Base-by-base conservation (phyloP, 2,113 vertebrate species). In the Chascanopsetta lugubris region DNA sequence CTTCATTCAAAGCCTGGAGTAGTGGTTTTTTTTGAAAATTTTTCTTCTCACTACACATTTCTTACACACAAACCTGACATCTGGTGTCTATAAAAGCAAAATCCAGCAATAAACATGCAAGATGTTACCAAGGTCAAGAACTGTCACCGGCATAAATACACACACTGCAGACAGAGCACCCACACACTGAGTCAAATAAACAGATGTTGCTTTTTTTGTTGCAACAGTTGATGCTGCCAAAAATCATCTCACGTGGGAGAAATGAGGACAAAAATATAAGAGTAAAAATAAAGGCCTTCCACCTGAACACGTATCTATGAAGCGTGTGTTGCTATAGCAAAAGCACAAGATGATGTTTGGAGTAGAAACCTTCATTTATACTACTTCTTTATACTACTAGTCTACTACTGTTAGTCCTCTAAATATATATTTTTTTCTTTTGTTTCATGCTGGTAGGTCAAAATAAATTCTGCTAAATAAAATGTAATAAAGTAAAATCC, bases 141-240 rank as follows among this genome's bases (percentile, higher is more conserved):
- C 50, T 18, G 8, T 56, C 36, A 45, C 32, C 71, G 11, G 22
- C 70, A 43, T 24, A 20, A 32, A 53, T 5, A 51, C 17, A 70
- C 49, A 71, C 17, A 43, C 54, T 3, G 17, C 5, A 49, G 43
- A 60, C 27, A 5, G 25, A 59, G 42, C 30, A 47, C 40, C 24
- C 20, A 25, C 29, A 13, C 32, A 53, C 5, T 24, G 3, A 26
- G 10, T 32, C 27, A 65, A 25, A 73, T 55, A 50, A 45, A 65
- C 60, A 69, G 34, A 38, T 67, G 40, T 13, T 60, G 22, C 4
- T 12, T 34, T 53, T 48, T 15, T 46, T 10, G 13, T 43, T 46
- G n/a, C 27, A 64, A 61, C 13, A 24, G 58, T 26, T 62, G 30
- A 20, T 26, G 21, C 21, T 61, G 66, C 42, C 46, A 42, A 45